Evolutionary conservation across 2,888 invertebrate species (phyloP).

Genomic region (Invenusta paracnida): DNA sequence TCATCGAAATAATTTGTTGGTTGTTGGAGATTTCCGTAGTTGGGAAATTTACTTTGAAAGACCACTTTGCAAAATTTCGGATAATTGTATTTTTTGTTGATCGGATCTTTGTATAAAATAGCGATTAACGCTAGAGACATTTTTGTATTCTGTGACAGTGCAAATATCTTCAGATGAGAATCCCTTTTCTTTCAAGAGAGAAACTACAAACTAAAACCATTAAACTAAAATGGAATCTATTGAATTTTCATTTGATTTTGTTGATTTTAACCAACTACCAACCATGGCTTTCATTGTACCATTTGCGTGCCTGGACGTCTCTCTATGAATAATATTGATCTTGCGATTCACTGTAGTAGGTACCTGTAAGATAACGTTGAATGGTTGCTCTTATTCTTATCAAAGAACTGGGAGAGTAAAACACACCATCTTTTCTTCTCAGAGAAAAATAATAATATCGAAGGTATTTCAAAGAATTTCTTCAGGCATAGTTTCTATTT

Average conservation of each 20-base stretch:
- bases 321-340: not conserved
- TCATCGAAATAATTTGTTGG: not conserved
- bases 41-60: not conserved
- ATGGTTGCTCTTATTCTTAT: not conserved
- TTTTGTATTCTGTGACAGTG: not conserved
- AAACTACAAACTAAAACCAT: too few species aligned
- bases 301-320: not conserved
- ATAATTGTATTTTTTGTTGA: not conserved
- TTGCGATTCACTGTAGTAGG: not conserved
- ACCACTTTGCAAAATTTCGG: not conserved
- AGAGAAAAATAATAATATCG: too few species aligned
- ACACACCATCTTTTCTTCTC: not conserved
- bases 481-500: too few species aligned
- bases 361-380: not conserved
- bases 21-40: not conserved
- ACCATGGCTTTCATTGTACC: not conserved
- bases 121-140: not conserved
- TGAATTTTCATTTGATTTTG: not conserved
- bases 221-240: not conserved
- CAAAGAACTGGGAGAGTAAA: not conserved
- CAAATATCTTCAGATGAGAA: not conserved
- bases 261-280: not conserved
- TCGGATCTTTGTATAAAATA: not conserved
- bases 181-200: not conserved
- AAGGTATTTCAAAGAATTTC: too few species aligned